Evolutionary conservation across 2,888 invertebrate species (phyloP).

Genomic region (Aphidius colemani): DNA sequence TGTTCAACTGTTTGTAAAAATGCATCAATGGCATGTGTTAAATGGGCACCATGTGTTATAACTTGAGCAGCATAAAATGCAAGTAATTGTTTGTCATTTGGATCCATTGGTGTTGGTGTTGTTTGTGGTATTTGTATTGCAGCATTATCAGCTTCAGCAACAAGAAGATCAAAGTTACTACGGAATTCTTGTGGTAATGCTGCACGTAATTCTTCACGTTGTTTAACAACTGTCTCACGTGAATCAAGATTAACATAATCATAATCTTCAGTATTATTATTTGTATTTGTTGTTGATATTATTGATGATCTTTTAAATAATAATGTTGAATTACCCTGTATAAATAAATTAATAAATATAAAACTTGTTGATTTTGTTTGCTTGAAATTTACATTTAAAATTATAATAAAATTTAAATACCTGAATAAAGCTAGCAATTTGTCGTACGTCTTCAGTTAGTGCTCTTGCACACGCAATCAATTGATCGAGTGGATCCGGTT

Average conservation of each 20-base stretch:
- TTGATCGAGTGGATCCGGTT: conserved; percentile 84
- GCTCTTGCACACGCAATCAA: conserved; percentile 85
- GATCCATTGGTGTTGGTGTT: conserved; percentile 65
- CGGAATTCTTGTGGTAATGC: conserved; percentile 74
- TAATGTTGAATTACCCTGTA: conserved; percentile 76
- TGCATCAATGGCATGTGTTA: conserved; percentile 88
- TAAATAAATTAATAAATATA: conserved; percentile 28
- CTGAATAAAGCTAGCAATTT: conserved; percentile 87
- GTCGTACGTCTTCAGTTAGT: conserved; percentile 85
- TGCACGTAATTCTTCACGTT: conserved; percentile 75
- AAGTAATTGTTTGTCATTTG: conserved; percentile 82
- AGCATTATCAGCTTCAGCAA: conserved; percentile 73
- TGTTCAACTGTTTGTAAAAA: conserved; percentile 90
- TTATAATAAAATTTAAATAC: conserved; percentile 34
- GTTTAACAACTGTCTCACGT: conserved; percentile 71
- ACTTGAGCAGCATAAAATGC: conserved; percentile 88
- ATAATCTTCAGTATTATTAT: conserved; percentile 77
- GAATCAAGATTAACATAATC: conserved; percentile 89
- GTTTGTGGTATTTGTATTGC: conserved; percentile 58
- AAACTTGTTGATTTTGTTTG: neutral
- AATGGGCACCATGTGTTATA: conserved; percentile 80
- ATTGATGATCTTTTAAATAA: conserved; percentile 71
- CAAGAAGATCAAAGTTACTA: conserved; percentile 75
- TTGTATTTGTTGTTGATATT: conserved; percentile 53
- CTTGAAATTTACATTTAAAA: neutral